Evolutionary conservation across 2,888 invertebrate genomes (phyloP).

Genomic region (Euproctis similis): DNA sequence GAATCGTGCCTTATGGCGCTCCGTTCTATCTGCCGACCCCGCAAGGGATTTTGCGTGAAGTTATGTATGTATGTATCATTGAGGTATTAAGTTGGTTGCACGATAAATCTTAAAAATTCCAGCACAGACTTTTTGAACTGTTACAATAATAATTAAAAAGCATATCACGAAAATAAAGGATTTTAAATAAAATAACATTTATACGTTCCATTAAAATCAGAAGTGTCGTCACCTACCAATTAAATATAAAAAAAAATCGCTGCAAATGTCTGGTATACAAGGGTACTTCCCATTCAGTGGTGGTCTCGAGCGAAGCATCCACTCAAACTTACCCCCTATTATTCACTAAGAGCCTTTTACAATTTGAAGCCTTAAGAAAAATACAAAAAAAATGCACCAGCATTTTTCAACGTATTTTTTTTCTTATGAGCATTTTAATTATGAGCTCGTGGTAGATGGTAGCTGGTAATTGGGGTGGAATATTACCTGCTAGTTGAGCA

Average conservation of each 20-base stretch:
- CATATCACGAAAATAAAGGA: no score
- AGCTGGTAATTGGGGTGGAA: no score
- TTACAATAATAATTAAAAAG: no score
- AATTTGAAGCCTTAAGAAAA: conserved; percentile 30
- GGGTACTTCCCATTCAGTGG: conserved; percentile 22
- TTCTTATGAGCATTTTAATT: conserved; percentile 19
- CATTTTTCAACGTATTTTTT: conserved; percentile 22
- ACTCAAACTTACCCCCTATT: conserved; percentile 23
- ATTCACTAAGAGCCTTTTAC: conserved; percentile 23
- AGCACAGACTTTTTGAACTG: no score
- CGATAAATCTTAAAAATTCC: no score
- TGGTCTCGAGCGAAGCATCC: conserved; percentile 19
- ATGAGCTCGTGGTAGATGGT: conserved; percentile 7
- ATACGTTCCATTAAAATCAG: conserved; percentile 3
- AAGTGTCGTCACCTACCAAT: conserved; percentile 23
- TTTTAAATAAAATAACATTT: conserved; percentile 4
- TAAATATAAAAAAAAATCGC: conserved; percentile 19
- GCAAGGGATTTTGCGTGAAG: no score
- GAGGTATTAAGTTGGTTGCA: no score
- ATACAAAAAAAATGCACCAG: conserved; percentile 19
- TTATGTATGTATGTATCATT: no score
- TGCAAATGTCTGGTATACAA: conserved; percentile 22
- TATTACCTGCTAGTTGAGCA: no score
- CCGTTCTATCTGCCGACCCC: no score
- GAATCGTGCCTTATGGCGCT: no score